A percentile compares a stretch with the other conserved stretches of the same genome.
Evolutionary conservation across 1,140 invertebrate species (phyloP).

Genomic region (Drosophila sulfurigaster): DNA sequence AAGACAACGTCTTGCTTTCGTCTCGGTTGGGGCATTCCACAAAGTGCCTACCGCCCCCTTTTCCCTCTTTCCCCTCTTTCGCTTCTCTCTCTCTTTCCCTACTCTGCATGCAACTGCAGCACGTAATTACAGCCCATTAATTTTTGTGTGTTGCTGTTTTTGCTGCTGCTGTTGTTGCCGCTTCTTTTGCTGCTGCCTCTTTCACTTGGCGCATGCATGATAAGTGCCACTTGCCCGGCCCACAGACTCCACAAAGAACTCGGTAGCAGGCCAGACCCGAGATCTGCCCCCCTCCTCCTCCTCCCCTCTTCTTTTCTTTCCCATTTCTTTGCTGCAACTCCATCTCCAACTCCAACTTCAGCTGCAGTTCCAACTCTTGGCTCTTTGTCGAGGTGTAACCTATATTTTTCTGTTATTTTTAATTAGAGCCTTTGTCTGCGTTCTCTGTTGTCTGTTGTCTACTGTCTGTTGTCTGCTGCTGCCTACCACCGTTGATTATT

Average conservation of each 20-base stretch:
- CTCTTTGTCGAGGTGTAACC: slow-evolving; percentile 65
- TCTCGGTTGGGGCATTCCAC: slow-evolving; percentile 35
- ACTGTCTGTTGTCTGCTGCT: slow-evolving; percentile 8
- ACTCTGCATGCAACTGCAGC: slow-evolving; percentile 39
- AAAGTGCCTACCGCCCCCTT: background rate
- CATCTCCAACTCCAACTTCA: background rate
- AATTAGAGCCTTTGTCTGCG: slow-evolving; percentile 52
- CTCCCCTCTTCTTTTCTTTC: slow-evolving; percentile 27
- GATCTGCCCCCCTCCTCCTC: background rate
- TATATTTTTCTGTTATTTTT: slow-evolving; percentile 67
- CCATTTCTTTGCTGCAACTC: slow-evolving; percentile 34
- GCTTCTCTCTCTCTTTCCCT: background rate
- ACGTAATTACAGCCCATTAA: slow-evolving; percentile 75
- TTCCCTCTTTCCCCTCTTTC: background rate
- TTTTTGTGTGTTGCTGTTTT: slow-evolving; percentile 44
- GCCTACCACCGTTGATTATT: slow-evolving; percentile 48
- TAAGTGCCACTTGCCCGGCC: slow-evolving; percentile 66
- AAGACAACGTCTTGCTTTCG: slow-evolving; percentile 38
- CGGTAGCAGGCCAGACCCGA: background rate
- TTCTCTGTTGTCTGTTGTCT: slow-evolving; percentile 14
- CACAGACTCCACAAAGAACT: slow-evolving; percentile 40
- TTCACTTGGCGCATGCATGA: slow-evolving; percentile 67
- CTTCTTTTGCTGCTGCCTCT: slow-evolving; percentile 35
- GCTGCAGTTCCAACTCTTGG: slow-evolving; percentile 9
- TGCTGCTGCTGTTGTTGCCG: slow-evolving; percentile 7